Conservation (phyloP, 2,888 invertebrate species). For the Steromphala cineraria region DNA sequence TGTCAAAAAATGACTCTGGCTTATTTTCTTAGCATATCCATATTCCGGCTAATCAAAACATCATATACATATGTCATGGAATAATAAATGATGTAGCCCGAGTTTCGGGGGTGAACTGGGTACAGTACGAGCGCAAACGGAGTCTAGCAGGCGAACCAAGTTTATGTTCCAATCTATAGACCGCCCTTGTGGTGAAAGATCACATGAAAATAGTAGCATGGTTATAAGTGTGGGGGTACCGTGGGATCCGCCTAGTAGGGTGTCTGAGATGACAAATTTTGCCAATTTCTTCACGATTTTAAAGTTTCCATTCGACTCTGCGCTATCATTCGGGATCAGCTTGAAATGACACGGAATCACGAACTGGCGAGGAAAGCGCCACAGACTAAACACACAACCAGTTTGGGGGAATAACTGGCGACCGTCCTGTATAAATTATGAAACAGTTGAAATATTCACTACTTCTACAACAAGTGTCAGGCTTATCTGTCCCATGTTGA, state of each 20-base stretch:
- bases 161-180: not conserved
- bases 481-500: conserved; percentile 4
- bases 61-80: conserved; percentile 7
- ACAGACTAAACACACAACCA: conserved; percentile 4
- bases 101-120: not conserved
- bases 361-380: not conserved
- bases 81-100: conserved; percentile 17
- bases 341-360: not conserved
- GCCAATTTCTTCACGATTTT: not conserved
- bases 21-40: conserved; percentile 19
- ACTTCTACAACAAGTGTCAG: conserved; percentile 18
- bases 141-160: not conserved
- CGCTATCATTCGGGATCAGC: not conserved
- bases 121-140: not conserved
- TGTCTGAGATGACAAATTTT: not conserved
- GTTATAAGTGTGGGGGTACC: not conserved
- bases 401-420: not conserved
- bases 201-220: not conserved
- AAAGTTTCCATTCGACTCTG: not conserved
- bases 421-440: not conserved
- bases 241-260: not conserved
- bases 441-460: conserved; percentile 12
- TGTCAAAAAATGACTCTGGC: conserved; percentile 13
- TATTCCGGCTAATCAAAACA: not conserved
- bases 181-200: not conserved